phyloP scores from a whole-genome alignment of 2,888 invertebrate genomes.

The Folsomia manolachei region DNA sequence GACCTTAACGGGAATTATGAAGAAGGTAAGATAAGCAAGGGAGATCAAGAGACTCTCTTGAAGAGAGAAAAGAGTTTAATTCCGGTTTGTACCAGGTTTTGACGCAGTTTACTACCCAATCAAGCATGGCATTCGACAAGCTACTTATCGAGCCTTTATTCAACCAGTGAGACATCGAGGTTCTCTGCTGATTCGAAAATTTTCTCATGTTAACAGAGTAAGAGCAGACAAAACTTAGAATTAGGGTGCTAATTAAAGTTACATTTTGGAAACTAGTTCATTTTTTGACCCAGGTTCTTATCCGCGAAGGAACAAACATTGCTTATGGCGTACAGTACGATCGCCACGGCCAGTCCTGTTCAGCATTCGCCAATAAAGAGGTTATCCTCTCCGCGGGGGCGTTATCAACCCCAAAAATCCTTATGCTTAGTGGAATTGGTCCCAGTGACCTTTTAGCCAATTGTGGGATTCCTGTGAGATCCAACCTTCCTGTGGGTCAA shows the following conservation, averaged over 20 bases:
- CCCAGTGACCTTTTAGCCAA: slow-evolving; percentile 23
- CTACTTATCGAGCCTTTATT: slow-evolving; percentile 29
- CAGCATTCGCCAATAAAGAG: slow-evolving; percentile 41
- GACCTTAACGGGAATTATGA: slow-evolving; percentile 34
- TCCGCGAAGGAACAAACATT: slow-evolving; percentile 29
- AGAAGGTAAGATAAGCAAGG: too few species aligned
- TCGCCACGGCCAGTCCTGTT: slow-evolving; percentile 27
- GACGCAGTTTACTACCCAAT: neutral
- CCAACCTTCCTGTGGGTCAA: slow-evolving; percentile 34
- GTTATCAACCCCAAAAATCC: slow-evolving; percentile 30
- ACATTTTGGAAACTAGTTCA: neutral
- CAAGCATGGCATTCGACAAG: slow-evolving; percentile 14
- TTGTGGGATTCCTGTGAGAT: slow-evolving; percentile 27
- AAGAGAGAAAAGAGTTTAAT: too few species aligned
- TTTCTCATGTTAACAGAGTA: slow-evolving; percentile 14
- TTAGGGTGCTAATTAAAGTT: neutral
- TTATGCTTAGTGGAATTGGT: slow-evolving; percentile 32
- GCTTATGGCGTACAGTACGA: slow-evolving; percentile 38
- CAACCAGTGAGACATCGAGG: slow-evolving; percentile 19
- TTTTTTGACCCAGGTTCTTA: slow-evolving; percentile 22
- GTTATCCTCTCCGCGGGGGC: slow-evolving; percentile 35
- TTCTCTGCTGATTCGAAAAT: slow-evolving; percentile 17
- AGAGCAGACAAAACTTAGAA: neutral
- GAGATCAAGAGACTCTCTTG: too few species aligned
- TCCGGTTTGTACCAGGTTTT: too few species aligned